Percentiles rank a stretch among this genome's conserved stretches.
phyloP scores from a whole-genome alignment of 1,140 invertebrate species.

The Dolichoris vasculosae region DNA sequence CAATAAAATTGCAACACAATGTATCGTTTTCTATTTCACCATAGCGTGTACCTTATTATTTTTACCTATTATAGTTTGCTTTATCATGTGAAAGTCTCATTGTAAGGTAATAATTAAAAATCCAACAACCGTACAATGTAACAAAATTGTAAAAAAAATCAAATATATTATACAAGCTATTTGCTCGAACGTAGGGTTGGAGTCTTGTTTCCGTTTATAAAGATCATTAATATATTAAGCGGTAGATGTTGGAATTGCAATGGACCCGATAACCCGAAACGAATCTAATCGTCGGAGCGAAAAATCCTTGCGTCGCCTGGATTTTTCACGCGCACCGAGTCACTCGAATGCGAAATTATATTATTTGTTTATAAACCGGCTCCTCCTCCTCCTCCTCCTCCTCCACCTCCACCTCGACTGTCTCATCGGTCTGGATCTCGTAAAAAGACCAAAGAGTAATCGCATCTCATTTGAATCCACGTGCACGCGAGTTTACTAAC shows the following conservation, averaged over 20 bases:
- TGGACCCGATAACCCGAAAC: neutral
- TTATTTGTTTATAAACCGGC: neutral
- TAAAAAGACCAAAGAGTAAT: neutral
- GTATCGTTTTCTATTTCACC: neutral
- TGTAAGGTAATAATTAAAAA: neutral
- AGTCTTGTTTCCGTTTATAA: neutral
- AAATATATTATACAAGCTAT: neutral
- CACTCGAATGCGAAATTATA: neutral
- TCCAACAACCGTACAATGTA: neutral
- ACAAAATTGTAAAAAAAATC: neutral
- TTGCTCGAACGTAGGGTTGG: neutral
- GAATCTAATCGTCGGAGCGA: neutral
- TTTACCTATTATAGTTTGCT: neutral
- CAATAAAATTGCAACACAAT: neutral
- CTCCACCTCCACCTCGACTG: too few relatives aligned
- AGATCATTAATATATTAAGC: neutral
- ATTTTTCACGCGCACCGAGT: neutral
- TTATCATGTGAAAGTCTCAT: neutral
- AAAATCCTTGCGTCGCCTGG: neutral
- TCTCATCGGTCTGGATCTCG: too few relatives aligned
- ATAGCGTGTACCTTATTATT: neutral
- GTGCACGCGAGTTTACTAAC: slow-evolving; percentile 34
- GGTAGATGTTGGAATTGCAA: neutral
- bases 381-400: neutral
- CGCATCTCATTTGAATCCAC: slow-evolving; percentile 7